These are phyloP conservation scores for Andrena marginata DNA, from an alignment of 2,888 invertebrate genomes.

Conservation along the genomic window DNA sequence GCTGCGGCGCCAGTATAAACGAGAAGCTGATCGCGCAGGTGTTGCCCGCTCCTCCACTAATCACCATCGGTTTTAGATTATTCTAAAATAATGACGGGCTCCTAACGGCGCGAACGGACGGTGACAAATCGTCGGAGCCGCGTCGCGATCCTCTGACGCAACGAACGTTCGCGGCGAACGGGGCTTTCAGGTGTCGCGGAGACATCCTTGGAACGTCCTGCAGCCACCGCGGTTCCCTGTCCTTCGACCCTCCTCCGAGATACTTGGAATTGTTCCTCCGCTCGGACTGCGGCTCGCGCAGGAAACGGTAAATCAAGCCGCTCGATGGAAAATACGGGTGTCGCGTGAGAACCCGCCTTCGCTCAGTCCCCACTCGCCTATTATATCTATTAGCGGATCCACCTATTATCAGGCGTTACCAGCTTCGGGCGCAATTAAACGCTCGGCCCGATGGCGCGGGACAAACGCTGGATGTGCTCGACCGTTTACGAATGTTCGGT, in stretches of 20 bases:
- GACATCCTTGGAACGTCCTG: constrained; percentile 73
- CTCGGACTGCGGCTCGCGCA: constrained; percentile 21
- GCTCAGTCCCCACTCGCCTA: not conserved
- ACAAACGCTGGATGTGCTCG: constrained; percentile 21
- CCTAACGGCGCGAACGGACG: constrained; percentile 72
- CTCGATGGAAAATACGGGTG: constrained; percentile 44
- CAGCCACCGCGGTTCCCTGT: constrained; percentile 33
- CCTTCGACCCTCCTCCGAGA: constrained; percentile 47
- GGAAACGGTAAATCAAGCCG: constrained; percentile 59
- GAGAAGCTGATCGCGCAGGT: constrained; percentile 80
- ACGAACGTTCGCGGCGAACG: constrained; percentile 63
- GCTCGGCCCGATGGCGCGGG: not conserved
- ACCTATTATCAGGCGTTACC: constrained; percentile 19
- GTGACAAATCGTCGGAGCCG: constrained; percentile 77
- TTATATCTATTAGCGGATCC: constrained; percentile 23
- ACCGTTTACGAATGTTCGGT: constrained; percentile 23
- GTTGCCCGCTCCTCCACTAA: constrained; percentile 83
- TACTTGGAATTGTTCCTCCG: constrained; percentile 48
- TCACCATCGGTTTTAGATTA: constrained; percentile 85
- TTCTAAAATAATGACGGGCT: constrained; percentile 84
- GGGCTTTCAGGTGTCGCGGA: constrained; percentile 74
- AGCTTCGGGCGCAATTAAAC: constrained; percentile 23
- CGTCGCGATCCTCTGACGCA: constrained; percentile 44
- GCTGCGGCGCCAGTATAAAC: constrained; percentile 72
- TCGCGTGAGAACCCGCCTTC: constrained; percentile 46